Evolutionary conservation across 2,797 vertebrate genomes (phyloP), one percentile per base, ranked within the genome.

Genomic region (Micrastur ruficollis): DNA sequence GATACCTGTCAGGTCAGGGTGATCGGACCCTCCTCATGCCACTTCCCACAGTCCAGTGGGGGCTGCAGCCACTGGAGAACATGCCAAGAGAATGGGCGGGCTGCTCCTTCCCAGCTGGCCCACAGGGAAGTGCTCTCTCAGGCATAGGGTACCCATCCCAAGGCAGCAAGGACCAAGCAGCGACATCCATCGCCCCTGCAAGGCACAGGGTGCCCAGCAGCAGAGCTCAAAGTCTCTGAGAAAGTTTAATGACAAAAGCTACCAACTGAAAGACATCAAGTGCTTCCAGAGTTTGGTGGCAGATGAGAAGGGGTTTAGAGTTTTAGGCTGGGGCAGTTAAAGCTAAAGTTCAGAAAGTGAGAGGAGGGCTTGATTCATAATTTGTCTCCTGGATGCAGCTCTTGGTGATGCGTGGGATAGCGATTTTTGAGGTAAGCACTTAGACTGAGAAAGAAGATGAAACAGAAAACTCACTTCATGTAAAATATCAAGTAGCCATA

Each of bases 41-140:
- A 23, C 21, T 46, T 66, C 14, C 34, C 17, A 0, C 14, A 25
- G 19, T 3, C 34, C n/a, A 12, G 3, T 1, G 0, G 23, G n/a
- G 5, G 12, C 50, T 66, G 32, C 4, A 16, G 11, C 21, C 31
- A 38, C 19, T 2, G 8, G 11, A 18, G 21, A 80, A 62, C 0
- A 1, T 0, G 1, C 4, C 26, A 36, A 58, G 18, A 38, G 14
- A 53, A 75, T 75, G 18, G n/a, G 8, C 34, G 47, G 18, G 21
- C n/a, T 47, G 15, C 18, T 63, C n/a, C 9, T 42, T 18, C 12
- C 8, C 1, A 0, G 27, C 21, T 56, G 22, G 19, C n/a, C 42
- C 5, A 0, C 0, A 0, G 8, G 26, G 47, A 62, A 1, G 0
- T 5, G 8, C 25, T 50, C 18, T 26, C 2, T 6, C 8, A 55